These are phyloP conservation scores for Alcedo quadribrachys DNA, from an alignment of 2,797 vertebrate genomes.

Conservation along the genomic window DNA sequence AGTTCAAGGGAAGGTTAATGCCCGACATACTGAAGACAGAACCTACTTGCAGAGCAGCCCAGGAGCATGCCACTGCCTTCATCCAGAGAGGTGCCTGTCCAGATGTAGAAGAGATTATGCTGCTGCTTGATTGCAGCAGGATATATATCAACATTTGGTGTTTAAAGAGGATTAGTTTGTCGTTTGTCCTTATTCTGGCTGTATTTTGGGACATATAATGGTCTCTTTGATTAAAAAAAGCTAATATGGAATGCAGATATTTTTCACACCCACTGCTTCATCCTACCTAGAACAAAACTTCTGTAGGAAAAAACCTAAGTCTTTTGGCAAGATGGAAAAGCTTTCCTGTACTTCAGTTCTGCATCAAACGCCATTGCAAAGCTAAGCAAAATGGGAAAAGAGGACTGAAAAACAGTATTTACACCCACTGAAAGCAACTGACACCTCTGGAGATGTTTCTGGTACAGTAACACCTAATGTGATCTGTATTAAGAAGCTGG, in stretches of 20 bases:
- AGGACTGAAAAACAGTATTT: background rate
- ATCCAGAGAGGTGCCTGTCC: background rate
- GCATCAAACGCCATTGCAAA: background rate
- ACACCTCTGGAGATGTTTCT: background rate
- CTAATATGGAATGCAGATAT: background rate
- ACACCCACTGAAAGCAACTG: background rate
- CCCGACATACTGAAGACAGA: background rate
- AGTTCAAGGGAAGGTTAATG: background rate
- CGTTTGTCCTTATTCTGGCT: background rate
- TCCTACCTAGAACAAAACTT: background rate
- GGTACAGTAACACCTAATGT: background rate
- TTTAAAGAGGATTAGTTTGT: conserved; percentile 47
- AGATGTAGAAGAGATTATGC: conserved; percentile 54
- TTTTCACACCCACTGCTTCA: background rate
- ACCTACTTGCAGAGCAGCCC: background rate
- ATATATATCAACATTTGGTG: background rate
- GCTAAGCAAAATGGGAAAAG: background rate
- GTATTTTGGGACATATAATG: background rate
- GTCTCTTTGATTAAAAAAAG: background rate
- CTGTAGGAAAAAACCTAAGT: background rate
- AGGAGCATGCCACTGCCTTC: background rate
- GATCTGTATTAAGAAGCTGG: background rate
- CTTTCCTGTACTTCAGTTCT: background rate
- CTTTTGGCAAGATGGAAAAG: conserved; percentile 25
- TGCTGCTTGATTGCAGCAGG: conserved; percentile 17